phyloP scores from a whole-genome alignment of 2,888 invertebrate species.

The Drosophila merina region DNA sequence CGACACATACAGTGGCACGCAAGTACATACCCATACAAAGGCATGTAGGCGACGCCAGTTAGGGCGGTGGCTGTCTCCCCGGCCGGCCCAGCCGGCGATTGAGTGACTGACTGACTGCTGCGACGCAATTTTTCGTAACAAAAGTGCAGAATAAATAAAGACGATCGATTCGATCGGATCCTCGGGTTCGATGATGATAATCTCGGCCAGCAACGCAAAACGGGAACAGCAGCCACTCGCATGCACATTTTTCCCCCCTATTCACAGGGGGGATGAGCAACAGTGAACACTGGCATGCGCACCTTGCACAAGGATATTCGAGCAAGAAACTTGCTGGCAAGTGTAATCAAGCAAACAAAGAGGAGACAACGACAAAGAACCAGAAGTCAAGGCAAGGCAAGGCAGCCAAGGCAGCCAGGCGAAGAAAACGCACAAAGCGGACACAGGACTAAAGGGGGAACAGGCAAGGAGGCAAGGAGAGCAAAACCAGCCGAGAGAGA shows the following conservation, averaged over 20 bases:
- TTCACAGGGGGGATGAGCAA: constrained; percentile 1
- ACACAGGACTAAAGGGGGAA: constrained; percentile 74
- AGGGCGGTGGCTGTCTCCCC: constrained; percentile 72
- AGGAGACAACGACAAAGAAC: constrained; percentile 74
- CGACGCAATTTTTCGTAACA: constrained; percentile 62
- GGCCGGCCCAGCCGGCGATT: constrained; percentile 50
- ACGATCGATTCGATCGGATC: constrained; percentile 42
- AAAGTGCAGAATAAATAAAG: constrained; percentile 45
- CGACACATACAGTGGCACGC: constrained; percentile 20
- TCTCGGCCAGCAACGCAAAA: constrained; percentile 37
- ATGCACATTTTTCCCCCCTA: constrained; percentile 3
- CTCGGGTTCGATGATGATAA: constrained; percentile 50
- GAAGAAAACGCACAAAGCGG: constrained; percentile 64
- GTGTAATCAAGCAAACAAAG: constrained; percentile 77
- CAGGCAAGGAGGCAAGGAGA: constrained; percentile 52
- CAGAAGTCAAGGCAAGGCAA: constrained; percentile 76
- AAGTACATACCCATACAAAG: constrained; percentile 44
- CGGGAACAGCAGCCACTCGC: constrained; percentile 7
- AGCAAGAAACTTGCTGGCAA: constrained; percentile 66
- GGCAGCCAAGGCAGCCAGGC: constrained; percentile 7
- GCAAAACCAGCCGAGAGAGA: constrained; percentile 42
- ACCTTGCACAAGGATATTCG: constrained; percentile 64
- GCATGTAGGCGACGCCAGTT: constrained; percentile 70
- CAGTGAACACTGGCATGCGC: constrained; percentile 28
- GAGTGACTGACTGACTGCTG: constrained; percentile 50